phyloP scores from a whole-genome alignment of 2,888 invertebrate genomes.

The Agrotis clavis region DNA sequence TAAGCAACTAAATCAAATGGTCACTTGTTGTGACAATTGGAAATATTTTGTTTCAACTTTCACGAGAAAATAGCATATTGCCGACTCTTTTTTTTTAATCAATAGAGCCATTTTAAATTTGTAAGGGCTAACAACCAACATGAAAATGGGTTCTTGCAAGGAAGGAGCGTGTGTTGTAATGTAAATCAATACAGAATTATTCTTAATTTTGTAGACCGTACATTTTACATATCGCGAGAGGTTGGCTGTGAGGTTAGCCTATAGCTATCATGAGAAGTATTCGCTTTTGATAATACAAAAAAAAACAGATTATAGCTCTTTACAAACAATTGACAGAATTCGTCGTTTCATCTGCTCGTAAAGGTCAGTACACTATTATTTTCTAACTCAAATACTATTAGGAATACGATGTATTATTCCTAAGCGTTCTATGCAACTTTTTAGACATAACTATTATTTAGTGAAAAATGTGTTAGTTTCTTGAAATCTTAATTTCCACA shows the following conservation, averaged over 20 bases:
- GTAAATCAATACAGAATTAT: slow-evolving; percentile 35
- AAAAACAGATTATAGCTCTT: slow-evolving; percentile 11
- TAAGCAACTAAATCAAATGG: slow-evolving; percentile 16
- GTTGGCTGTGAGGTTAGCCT: neutral
- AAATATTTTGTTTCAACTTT: slow-evolving; percentile 29
- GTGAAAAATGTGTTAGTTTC: neutral
- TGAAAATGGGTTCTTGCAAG: slow-evolving; percentile 5
- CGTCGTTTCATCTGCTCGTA: slow-evolving; percentile 36
- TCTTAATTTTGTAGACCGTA: neutral
- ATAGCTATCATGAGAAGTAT: slow-evolving; percentile 6
- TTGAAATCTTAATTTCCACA: neutral
- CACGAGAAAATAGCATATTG: neutral
- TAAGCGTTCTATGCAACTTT: neutral
- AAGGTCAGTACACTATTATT: slow-evolving; percentile 47
- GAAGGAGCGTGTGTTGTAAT: slow-evolving; percentile 3
- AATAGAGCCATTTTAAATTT: neutral
- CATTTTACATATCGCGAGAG: neutral
- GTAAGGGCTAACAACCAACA: neutral
- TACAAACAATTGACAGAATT: slow-evolving; percentile 26
- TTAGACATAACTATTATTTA: neutral
- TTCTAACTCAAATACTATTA: neutral
- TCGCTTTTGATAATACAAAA: slow-evolving; percentile 14
- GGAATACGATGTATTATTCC: neutral
- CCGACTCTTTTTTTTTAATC: neutral
- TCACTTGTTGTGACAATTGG: neutral